A percentile compares a stretch with the other conserved stretches of the same genome.
phyloP scores from a whole-genome alignment of 2,888 invertebrate genomes.

The Hydriomena furcata region DNA sequence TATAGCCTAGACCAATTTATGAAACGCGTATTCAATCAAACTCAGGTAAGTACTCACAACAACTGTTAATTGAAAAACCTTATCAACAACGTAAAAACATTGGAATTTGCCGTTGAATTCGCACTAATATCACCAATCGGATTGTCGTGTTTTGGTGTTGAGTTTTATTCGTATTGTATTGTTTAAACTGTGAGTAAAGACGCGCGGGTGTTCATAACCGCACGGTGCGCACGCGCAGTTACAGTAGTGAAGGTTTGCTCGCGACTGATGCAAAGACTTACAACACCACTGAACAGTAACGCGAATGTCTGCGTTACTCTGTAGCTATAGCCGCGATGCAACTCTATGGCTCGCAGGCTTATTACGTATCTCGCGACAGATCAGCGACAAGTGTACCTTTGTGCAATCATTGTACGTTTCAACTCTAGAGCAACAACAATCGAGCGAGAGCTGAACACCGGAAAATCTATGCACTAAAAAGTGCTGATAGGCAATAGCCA shows the following conservation, averaged over 20 bases:
- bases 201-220: constrained; percentile 35
- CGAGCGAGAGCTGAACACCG: no score
- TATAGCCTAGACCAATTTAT: constrained; percentile 1
- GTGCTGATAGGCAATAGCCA: no score
- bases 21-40: constrained; percentile 12
- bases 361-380: no score
- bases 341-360: constrained; percentile 3
- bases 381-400: no score
- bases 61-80: constrained; percentile 60
- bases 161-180: constrained; percentile 5
- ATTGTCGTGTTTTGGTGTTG: background rate
- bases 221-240: constrained; percentile 44
- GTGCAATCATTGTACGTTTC: no score
- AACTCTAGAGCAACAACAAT: no score
- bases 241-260: constrained; percentile 50
- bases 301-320: background rate
- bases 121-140: constrained; percentile 35
- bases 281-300: constrained; percentile 3
- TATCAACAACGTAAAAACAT: constrained; percentile 46
- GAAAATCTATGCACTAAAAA: no score
- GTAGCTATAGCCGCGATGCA: background rate
- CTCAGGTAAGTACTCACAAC: constrained; percentile 47
- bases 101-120: constrained; percentile 35
- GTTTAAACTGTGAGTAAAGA: constrained; percentile 6
- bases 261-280: constrained; percentile 39